Evolutionary conservation across 2,888 invertebrate genomes (phyloP), one percentile per base, ranked within the genome.

Genomic region (Dendrolimus houi): DNA sequence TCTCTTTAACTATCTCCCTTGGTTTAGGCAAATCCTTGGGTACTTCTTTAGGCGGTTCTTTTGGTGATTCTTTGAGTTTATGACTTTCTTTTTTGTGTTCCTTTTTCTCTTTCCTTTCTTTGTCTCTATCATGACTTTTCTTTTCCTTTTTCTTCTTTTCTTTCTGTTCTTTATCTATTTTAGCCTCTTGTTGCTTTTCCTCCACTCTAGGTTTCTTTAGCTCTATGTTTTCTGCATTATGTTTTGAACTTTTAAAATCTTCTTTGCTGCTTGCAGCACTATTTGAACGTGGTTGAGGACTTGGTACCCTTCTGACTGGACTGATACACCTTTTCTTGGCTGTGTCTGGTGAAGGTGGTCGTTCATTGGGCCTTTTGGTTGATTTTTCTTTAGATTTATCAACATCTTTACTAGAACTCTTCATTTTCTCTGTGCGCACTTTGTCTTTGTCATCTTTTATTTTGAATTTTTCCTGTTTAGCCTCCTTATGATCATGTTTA

Each of bases 131-230:
- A 72, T 93, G 93, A 57, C 93, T 93, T 71, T 93, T 92, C 69
- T 93, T 93, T 62, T 93, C 94, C 68, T 92, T 93, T 67, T 92
- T 93, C 65, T 92, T 92, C 62, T 90, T 89, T 64, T 92, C 92
- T 68, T 89, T 87, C 2, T 73, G 62, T 67, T 93, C 92, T 64
- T 92, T 92, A 52, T 89, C 87, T 52, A 72, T 61, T 75, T 93
- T 92, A 54, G 92, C 81, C 62, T 93, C 94, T 67, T 85, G 78
- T 55, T 85, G 79, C 62, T 89, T 86, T 57, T 92, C 92, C 56
- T 92, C 93, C 41, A 74, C 68, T 68, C 90, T 91, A 12, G 68
- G 62, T 66, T 85, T 88, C 60, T 83, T 86, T 58, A 74, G 75
- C 58, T 89, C 88, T 62, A 74, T 67, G 59, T 54, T 69, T 53